Conservation (phyloP, 2,113 vertebrate species). For the Castor canadensis region DNA sequence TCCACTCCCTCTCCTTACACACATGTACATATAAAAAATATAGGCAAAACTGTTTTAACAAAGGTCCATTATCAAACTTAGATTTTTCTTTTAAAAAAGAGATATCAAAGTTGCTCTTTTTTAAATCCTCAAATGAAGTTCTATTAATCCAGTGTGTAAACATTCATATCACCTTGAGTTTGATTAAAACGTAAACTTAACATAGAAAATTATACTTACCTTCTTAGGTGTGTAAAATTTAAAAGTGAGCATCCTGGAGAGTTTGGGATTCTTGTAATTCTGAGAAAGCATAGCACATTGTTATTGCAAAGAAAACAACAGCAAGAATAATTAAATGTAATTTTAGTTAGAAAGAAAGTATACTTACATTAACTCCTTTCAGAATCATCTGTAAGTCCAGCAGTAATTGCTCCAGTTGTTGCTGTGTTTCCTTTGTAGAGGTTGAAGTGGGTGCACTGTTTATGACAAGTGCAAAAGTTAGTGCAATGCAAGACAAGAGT, state of each 20-base stretch:
- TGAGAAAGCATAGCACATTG: conserved; percentile 63
- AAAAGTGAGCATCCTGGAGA: conserved; percentile 47
- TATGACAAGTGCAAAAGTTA: conserved; percentile 67
- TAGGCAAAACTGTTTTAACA: conserved; percentile 35
- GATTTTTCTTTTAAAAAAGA: background rate
- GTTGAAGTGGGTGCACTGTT: conserved; percentile 53
- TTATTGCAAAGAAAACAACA: conserved; percentile 32
- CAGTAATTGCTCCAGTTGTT: background rate
- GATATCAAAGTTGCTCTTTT: background rate
- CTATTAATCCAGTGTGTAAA: background rate
- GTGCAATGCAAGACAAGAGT: conserved; percentile 74
- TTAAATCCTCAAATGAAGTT: conserved; percentile 25
- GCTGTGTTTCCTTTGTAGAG: background rate
- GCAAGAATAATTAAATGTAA: background rate
- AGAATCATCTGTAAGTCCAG: background rate
- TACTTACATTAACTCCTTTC: conserved; percentile 75
- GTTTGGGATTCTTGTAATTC: conserved; percentile 6
- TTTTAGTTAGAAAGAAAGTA: background rate
- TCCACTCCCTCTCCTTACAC: background rate
- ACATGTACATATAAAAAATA: background rate
- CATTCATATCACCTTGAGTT: background rate
- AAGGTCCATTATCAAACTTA: conserved; percentile 1
- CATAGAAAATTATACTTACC: conserved; percentile 66
- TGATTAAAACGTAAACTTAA: conserved; percentile 46
- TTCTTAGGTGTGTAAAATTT: conserved; percentile 61